Evolutionary conservation across 2,113 vertebrate species (phyloP), one percentile per base, ranked within the genome.

Genomic region (Pygoscelis adeliae): DNA sequence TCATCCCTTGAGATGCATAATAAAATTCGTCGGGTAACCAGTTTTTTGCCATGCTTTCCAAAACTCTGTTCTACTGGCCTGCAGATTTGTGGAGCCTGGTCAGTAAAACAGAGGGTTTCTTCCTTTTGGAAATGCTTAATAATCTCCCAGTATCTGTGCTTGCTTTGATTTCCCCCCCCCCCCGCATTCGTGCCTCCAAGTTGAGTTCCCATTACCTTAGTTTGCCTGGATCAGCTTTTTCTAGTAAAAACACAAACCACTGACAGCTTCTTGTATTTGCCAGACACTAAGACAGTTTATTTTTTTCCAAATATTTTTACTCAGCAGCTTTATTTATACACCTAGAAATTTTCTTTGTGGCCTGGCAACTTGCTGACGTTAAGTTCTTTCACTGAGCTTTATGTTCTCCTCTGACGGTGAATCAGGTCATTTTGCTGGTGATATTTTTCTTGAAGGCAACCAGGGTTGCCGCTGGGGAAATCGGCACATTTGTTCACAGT

Each of bases 401-500:
- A 1, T 12, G 6, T 66, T 81, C 25, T 65, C 9, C 25, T 61
- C 25, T 42, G n/a, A 18, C 47, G 52, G 6, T 62, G 27, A 62
- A 71, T 93, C 29, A 21, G 26, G 30, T 62, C 0, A 14, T 74
- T 87, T 90, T 79, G 22, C 40, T 61, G 30, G 30, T 73, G 36
- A 15, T 13, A 47, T 88, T 79, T 62, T 55, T 36, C 58, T 77
- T 47, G 47, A 65, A 47, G 58, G 29, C 78, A 59, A 1, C 15
- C 32, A 15, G 61, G 53, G 30, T 66, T 85, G 42, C 26, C 19
- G 7, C 38, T 47, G 53, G 50, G 58, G 38, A 27, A 56, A 30
- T 36, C 2, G 0, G 30, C 19, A 12, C 6, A 0, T 70, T 80
- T 89, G 50, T 34, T 82, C n/a, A 6, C 32, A 32, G 49, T 1